A percentile compares a stretch with the other conserved stretches of the same genome.
These are phyloP conservation scores for Acrobasis repandana DNA, from an alignment of 2,888 invertebrate species.

Conservation along the genomic window DNA sequence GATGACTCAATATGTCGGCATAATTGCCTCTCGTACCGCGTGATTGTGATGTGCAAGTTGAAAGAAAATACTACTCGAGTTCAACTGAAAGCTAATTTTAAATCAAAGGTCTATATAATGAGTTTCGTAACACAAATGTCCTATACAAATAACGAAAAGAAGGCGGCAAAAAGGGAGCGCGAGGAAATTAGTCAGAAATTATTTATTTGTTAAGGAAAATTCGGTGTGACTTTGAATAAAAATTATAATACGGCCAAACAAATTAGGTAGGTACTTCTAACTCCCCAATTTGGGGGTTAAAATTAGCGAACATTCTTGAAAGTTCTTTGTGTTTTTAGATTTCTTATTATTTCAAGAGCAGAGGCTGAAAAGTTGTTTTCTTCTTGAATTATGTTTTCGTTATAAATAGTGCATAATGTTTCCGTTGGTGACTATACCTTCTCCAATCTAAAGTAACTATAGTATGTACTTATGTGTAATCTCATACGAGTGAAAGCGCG, in stretches of 20 bases:
- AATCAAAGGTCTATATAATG: slow-evolving; percentile 50
- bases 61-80: slow-evolving; percentile 52
- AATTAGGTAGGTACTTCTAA: slow-evolving; percentile 39
- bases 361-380: neutral
- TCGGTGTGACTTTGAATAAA: slow-evolving; percentile 39
- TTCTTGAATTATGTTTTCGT: neutral
- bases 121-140: slow-evolving; percentile 38
- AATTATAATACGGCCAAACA: slow-evolving; percentile 47
- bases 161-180: slow-evolving; percentile 37
- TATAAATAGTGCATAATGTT: neutral
- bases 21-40: slow-evolving; percentile 64
- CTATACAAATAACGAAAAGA: slow-evolving; percentile 39
- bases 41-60: slow-evolving; percentile 38
- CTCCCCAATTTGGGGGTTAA: slow-evolving; percentile 40
- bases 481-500: neutral
- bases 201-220: slow-evolving; percentile 47
- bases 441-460: neutral
- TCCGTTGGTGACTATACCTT: neutral
- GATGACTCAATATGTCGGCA: slow-evolving; percentile 62
- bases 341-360: slow-evolving; percentile 6
- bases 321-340: slow-evolving; percentile 19
- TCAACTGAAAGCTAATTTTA: slow-evolving; percentile 46
- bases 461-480: neutral
- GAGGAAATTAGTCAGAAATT: slow-evolving; percentile 44
- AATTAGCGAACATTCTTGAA: slow-evolving; percentile 33